Conservation (phyloP, 35 echinoderm and acorn worm genomes). For the Heliocidaris tuberculata region DNA sequence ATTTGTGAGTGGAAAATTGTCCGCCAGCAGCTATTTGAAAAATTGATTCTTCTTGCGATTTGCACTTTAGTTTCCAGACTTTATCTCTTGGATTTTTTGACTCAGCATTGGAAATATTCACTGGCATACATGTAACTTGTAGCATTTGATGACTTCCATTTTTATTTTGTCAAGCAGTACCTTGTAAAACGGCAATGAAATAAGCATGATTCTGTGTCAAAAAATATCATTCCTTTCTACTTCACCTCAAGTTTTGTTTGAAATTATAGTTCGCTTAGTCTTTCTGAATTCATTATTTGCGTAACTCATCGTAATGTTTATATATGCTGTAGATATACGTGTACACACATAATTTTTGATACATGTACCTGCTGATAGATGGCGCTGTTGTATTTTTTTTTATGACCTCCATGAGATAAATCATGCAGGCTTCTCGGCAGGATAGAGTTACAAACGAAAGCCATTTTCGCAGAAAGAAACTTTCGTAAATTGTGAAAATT, state of each 20-base stretch:
- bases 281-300: not conserved
- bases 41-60: not conserved
- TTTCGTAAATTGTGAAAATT: no score
- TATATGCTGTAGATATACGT: not conserved
- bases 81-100: not conserved
- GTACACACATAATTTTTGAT: no score
- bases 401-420: no score
- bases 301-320: not conserved
- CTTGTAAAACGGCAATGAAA: not conserved
- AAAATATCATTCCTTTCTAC: not conserved
- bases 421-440: no score
- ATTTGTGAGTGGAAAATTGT: not conserved
- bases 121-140: not conserved
- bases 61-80: not conserved
- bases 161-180: not conserved
- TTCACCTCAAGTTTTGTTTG: conserved; percentile 3
- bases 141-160: not conserved
- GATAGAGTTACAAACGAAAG: no score
- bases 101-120: not conserved
- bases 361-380: not conserved
- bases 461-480: no score
- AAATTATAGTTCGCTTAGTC: not conserved
- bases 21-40: not conserved
- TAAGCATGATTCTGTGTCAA: not conserved
- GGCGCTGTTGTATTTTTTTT: not conserved